A percentile compares a stretch with the other conserved stretches of the same genome.
These are phyloP conservation scores for Prionailurus viverrinus DNA, from an alignment of 2,113 vertebrate species.

Conservation along the genomic window DNA sequence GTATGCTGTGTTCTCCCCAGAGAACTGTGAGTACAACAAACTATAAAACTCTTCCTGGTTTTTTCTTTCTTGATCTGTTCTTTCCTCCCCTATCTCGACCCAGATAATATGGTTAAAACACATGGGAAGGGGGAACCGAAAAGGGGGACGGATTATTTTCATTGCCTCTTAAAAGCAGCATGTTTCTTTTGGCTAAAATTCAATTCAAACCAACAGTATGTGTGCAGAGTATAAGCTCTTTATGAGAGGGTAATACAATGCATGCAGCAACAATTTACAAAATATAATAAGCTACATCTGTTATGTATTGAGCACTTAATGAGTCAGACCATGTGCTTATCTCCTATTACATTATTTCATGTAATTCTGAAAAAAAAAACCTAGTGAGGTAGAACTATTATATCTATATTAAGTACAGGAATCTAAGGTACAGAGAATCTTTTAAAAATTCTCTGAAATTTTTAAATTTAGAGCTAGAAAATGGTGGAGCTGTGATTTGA, in stretches of 20 bases:
- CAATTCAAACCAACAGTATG: not conserved
- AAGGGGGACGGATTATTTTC: not conserved
- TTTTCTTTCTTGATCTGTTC: not conserved
- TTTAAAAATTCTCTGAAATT: not conserved
- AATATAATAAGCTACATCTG: not conserved
- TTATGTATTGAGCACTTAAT: not conserved
- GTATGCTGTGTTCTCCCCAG: not conserved
- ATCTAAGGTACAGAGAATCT: not conserved
- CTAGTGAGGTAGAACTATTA: not conserved
- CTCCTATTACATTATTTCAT: not conserved
- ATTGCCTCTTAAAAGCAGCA: not conserved
- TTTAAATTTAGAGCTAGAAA: not conserved
- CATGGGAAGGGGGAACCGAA: too few species aligned
- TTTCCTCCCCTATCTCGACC: not conserved
- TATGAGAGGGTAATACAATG: constrained; percentile 16
- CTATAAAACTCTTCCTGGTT: not conserved
- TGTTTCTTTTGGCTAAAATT: constrained; percentile 44
- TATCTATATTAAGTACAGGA: not conserved
- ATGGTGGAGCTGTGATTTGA: not conserved
- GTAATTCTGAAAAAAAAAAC: not conserved
- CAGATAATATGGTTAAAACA: not conserved
- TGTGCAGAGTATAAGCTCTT: not conserved
- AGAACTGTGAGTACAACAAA: not conserved
- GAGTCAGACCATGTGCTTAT: not conserved
- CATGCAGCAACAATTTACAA: not conserved